phyloP scores from a whole-genome alignment of 2,888 invertebrate genomes.

The Meteorus colon region DNA sequence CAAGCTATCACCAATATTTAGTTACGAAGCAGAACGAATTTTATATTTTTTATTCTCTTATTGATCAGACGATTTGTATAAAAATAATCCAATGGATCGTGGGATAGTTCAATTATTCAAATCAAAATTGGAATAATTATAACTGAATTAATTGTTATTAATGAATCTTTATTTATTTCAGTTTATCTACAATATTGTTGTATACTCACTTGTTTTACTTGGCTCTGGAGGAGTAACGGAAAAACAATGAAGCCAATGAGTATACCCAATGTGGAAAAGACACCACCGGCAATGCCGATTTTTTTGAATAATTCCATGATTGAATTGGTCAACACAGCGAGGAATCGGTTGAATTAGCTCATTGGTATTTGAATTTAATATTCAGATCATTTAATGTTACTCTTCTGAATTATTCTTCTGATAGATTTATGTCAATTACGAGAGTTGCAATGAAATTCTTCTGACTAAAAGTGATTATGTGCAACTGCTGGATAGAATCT shows the following conservation, averaged over 20 bases:
- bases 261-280: constrained; percentile 78
- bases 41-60: too few relatives aligned
- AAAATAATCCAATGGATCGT: too few relatives aligned
- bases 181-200: constrained; percentile 6
- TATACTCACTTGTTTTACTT: constrained; percentile 79
- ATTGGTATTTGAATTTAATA: neutral
- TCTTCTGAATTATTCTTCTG: neutral
- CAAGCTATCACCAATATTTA: too few relatives aligned
- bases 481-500: constrained; percentile 45
- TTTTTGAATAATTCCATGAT: constrained; percentile 70
- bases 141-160: neutral
- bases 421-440: neutral
- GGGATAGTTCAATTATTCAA: too few relatives aligned
- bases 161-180: neutral
- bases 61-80: too few relatives aligned
- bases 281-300: constrained; percentile 76
- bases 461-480: constrained; percentile 40
- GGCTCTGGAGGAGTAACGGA: constrained; percentile 79
- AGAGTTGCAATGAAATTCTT: neutral
- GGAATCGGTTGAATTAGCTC: too few relatives aligned
- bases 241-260: constrained; percentile 83
- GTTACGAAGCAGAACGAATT: too few relatives aligned
- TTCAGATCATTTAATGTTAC: neutral
- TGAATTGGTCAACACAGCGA: neutral
- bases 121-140: too few relatives aligned